Conservation (phyloP, 2,797 vertebrate species). For the Pipistrellus nathusii region DNA sequence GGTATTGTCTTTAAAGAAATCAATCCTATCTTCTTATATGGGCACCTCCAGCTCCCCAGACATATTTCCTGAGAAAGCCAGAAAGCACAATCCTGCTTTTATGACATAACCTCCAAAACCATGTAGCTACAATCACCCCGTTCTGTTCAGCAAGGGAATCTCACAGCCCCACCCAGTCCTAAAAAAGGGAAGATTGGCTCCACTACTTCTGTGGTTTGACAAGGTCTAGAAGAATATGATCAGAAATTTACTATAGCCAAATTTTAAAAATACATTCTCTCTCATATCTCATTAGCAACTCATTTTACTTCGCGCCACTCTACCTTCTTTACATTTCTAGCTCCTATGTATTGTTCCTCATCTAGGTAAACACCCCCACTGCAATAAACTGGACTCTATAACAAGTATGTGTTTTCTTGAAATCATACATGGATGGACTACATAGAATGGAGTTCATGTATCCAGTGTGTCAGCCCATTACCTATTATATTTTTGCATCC, state of each 20-base stretch:
- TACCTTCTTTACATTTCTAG: not conserved
- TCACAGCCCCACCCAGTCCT: not conserved
- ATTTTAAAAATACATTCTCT: not conserved
- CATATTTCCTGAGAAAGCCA: not conserved
- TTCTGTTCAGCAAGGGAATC: not conserved
- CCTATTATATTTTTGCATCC: not conserved
- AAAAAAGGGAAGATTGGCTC: not conserved
- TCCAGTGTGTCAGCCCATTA: not conserved
- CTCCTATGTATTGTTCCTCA: not conserved
- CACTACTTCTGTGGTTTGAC: not conserved
- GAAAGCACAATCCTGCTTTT: not conserved
- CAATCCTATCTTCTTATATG: not conserved
- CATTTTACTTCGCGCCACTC: not conserved
- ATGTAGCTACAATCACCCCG: not conserved
- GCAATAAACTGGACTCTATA: not conserved
- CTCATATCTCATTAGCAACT: not conserved
- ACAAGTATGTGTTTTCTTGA: not conserved
- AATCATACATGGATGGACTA: not conserved
- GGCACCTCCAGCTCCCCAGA: not conserved
- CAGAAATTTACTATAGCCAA: not conserved
- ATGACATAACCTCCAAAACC: not conserved
- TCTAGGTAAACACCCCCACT: not conserved
- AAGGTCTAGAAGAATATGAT: not conserved
- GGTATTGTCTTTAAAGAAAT: constrained; percentile 2
- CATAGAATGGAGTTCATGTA: not conserved